A percentile compares a stretch with the other conserved stretches of the same genome.
Evolutionary conservation across 2,888 invertebrate species (phyloP).

Genomic region (Aethes cnicana): DNA sequence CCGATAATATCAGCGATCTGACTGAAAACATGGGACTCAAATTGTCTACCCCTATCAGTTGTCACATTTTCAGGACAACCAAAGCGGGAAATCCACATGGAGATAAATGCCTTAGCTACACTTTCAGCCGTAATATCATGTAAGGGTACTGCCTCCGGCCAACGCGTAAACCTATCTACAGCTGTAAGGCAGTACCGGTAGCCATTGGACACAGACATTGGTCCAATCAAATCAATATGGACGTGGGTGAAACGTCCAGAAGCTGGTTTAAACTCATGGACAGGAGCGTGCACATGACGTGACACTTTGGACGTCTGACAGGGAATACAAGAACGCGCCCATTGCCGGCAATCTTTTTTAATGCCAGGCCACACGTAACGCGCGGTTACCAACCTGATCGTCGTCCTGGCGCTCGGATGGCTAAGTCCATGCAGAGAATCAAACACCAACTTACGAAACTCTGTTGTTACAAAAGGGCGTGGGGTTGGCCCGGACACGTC

Average conservation of each 20-base stretch:
- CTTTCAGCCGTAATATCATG: conserved; percentile 36
- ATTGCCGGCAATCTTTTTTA: conserved; percentile 44
- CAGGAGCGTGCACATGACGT: too few relatives aligned
- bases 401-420: conserved; percentile 12
- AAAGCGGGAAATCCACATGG: conserved; percentile 50
- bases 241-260: neutral
- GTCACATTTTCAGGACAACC: too few relatives aligned
- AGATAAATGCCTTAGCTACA: conserved; percentile 43
- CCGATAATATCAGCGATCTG: too few relatives aligned
- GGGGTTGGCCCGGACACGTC: neutral
- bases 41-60: too few relatives aligned
- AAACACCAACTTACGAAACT: conserved; percentile 4
- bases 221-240: neutral
- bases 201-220: neutral
- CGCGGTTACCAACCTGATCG: conserved; percentile 38
- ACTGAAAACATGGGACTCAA: too few relatives aligned
- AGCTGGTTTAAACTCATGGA: neutral
- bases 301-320: neutral
- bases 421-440: neutral
- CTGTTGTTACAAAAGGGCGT: neutral
- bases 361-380: conserved; percentile 56
- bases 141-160: neutral
- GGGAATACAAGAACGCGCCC: conserved; percentile 37
- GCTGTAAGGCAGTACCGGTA: conserved; percentile 27
- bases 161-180: conserved; percentile 37